Evolutionary conservation across 2,888 invertebrate species (phyloP), one percentile per base, ranked within the genome.

Genomic region (Onthophagus sagittarius): DNA sequence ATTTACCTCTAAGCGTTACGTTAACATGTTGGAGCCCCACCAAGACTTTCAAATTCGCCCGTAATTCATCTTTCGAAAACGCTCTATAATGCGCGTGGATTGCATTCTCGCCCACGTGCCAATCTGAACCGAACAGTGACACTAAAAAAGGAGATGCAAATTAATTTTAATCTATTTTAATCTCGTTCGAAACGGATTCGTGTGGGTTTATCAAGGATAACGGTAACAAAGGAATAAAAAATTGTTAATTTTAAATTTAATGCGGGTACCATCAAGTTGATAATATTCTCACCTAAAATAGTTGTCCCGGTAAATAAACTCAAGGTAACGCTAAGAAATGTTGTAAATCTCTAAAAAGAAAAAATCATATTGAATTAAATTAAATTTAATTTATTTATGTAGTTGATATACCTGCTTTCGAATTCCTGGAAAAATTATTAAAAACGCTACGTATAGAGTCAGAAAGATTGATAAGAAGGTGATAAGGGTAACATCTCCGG

Each of bases 1-100:
- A 3, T 65, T 23, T 65, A 97, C 97, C 94, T 87, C 90, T 91
- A 79, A 98, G 90, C 72, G 98, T 98, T 81, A 99, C 94, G 87
- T 99, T 99, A 86, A 98, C 95, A 86, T 96, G 95, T 83, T 93
- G 93, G 76, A 99, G 89, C 73, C 98, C 98, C 79, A 99, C 94
- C 85, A 94, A 93, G 74, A 98, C 94, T 62, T 97, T 97, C 78
- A 99, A 90, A 86, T 93, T 91, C 80, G 96, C 98, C 81, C 92
- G 90, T 77, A 98, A 88, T 83, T 94, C 93, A 84, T 97, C 95
- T 78, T 92, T 88, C 78, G 96, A 95, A 88, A 96, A 97, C 78
- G 97, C 96, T 82, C 94, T 91, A 88, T 97, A 97, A 73, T 95
- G 92, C 80, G 95, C 93, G 80, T 92, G 89, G 80, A 97, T 93